These are phyloP conservation scores for Dromiciops gliroides DNA, from an alignment of 2,113 vertebrate species.

Conservation along the genomic window DNA sequence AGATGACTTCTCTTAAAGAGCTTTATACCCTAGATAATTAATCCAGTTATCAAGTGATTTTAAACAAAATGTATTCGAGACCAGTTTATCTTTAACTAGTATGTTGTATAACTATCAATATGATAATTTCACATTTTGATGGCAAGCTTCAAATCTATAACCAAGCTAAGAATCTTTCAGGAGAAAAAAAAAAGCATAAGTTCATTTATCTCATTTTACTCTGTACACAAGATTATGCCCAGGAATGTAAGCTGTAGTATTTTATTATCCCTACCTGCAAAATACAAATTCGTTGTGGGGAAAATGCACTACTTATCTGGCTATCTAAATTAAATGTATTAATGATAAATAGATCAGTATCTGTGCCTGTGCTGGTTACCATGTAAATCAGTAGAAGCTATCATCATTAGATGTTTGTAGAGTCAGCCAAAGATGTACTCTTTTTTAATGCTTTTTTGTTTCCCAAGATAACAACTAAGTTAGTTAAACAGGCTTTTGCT, in stretches of 20 bases:
- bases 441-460: neutral
- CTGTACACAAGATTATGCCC: neutral
- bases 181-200: neutral
- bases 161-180: neutral
- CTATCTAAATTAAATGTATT: neutral
- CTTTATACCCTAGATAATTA: neutral
- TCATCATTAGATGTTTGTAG: neutral
- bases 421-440: neutral
- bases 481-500: neutral
- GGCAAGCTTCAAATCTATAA: neutral
- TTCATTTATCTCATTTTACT: neutral
- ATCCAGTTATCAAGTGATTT: neutral
- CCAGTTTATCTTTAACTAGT: neutral
- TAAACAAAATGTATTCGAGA: neutral
- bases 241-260: neutral
- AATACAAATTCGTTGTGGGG: neutral
- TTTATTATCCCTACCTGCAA: neutral
- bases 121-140: neutral
- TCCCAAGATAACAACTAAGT: neutral
- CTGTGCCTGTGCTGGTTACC: neutral
- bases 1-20: neutral
- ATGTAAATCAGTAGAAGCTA: neutral
- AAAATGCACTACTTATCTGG: neutral
- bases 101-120: neutral
- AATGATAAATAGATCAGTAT: neutral